phyloP scores from a whole-genome alignment of 2,888 invertebrate genomes.

The Nebria salina region DNA sequence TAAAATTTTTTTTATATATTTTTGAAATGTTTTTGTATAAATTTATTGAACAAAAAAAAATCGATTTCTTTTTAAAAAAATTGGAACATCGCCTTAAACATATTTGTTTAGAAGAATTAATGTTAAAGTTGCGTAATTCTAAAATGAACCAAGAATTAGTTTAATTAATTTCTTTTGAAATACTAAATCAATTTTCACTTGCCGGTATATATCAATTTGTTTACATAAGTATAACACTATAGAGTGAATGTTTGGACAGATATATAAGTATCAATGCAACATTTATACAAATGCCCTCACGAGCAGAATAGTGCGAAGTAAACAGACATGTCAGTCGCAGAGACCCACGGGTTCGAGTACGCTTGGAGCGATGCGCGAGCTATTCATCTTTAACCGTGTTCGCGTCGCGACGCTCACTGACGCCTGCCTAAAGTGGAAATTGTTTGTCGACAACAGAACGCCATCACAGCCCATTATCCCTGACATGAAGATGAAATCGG shows the following conservation, averaged over 20 bases:
- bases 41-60: no score
- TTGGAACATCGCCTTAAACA: no score
- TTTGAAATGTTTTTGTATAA: no score
- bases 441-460: constrained; percentile 40
- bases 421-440: constrained; percentile 17
- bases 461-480: constrained; percentile 42
- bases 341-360: neutral
- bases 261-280: neutral
- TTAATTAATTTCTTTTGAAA: no score
- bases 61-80: no score
- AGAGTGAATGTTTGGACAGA: neutral
- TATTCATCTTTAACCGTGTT: constrained; percentile 42
- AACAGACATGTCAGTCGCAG: constrained; percentile 35
- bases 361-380: constrained; percentile 22
- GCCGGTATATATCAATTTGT: neutral
- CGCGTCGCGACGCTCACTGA: constrained; percentile 31
- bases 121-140: no score
- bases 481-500: constrained; percentile 6
- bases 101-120: no score
- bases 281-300: neutral
- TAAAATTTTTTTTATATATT: no score
- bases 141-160: no score
- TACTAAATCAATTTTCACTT: no score
- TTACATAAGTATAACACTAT: neutral
- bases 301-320: neutral